A percentile compares a stretch with the other conserved stretches of the same genome.
Conservation (phyloP, 1,140 invertebrate species). For the Polyergus mexicanus region DNA sequence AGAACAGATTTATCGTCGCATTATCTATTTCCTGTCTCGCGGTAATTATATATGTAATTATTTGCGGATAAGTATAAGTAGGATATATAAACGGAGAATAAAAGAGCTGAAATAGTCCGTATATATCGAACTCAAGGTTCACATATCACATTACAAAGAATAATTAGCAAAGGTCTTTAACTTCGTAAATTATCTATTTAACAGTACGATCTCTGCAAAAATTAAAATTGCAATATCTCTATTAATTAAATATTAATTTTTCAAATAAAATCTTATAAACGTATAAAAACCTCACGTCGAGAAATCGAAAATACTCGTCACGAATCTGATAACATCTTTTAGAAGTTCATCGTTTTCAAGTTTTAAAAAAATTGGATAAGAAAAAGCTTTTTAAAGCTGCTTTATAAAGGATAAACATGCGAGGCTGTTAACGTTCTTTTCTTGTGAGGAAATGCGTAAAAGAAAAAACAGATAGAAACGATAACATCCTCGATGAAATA, state of each 20-base stretch:
- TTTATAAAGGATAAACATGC: background rate
- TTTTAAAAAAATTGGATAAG: background rate
- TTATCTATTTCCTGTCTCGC: conserved; percentile 6
- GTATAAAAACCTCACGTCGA: background rate
- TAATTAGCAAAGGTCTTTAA: conserved; percentile 2
- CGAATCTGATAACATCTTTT: background rate
- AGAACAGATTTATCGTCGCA: background rate
- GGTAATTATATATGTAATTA: background rate
- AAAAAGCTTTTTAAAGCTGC: background rate
- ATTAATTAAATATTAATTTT: background rate
- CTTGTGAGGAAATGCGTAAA: background rate
- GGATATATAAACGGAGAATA: background rate
- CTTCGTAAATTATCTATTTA: conserved; percentile 11
- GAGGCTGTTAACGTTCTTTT: background rate
- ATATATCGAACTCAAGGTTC: conserved; percentile 31
- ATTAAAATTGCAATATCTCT: background rate
- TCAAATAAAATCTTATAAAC: background rate
- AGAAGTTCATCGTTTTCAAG: background rate
- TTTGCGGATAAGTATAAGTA: background rate
- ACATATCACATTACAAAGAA: background rate
- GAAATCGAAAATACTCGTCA: background rate
- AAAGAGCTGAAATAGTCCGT: conserved; percentile 31
- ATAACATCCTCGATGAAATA: conserved; percentile 11
- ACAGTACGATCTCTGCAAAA: background rate
- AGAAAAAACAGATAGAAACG: background rate